Base-by-base conservation (phyloP, 2,113 vertebrate species). In the Heteronetta atricapilla region DNA sequence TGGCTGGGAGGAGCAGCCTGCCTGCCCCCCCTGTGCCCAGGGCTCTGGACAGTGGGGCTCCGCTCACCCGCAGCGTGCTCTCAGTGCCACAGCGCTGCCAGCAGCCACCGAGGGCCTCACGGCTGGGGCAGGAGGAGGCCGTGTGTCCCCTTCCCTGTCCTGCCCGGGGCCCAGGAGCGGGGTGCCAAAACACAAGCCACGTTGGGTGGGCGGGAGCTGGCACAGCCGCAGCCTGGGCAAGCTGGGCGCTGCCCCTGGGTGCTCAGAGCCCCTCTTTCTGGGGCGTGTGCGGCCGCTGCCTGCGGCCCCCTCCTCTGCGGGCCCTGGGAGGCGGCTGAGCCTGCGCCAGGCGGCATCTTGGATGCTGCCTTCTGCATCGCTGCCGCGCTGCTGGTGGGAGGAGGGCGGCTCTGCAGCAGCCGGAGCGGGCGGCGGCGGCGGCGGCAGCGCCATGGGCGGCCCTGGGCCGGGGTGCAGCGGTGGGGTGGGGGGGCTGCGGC, bases 401-500 rank as follows among this genome's bases (percentile, higher is more conserved):
- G 33, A 23, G 62, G 83, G 83, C 6, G 50, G 76, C 62, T 82
- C 60, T 82, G 79, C 94, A 18, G 79, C 90, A 91, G 84, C 68
- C 13, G 4, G 88, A 25, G 69, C 9, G 2, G 14, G 11, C 46
- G 46, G 40, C 6, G 11, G 64, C 26, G 6, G 80, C 46, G 46
- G 40, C 6, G 11, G 64, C 26, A 5, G 80, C 0, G 55, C 53
- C n/a, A 6, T 0, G 18, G 4, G 38, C 1, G 2, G 31, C 53
- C 31, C 46, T 1, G 34, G 25, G 17, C 44, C 3, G 28, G 48
- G 28, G 0, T 5, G 74, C 50, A 26, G 9, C 4, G 29, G 34
- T 1, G 4, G 62, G 6, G 2, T 38, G 46, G 2, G 22, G 22
- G 33, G 14, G 55, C 87, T 50, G 77, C 77, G 11, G 55, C 4